These are phyloP conservation scores for Drosophila kanekoi DNA, from an alignment of 2,888 invertebrate genomes.

Conservation along the genomic window DNA sequence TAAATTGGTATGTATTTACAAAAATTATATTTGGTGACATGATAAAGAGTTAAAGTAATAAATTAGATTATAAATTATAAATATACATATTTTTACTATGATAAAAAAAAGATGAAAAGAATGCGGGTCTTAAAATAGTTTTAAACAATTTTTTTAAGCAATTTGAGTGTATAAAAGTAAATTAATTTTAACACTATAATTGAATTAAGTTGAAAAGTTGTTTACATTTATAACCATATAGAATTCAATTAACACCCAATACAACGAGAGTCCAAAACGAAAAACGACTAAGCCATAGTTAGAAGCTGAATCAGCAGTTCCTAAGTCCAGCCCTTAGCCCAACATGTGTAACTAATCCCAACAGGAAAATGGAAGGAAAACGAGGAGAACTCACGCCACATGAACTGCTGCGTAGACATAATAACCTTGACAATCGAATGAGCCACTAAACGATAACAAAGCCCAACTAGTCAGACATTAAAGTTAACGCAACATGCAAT, in stretches of 20 bases:
- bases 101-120: no score
- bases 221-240: no score
- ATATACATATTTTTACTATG: no score
- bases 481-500: conserved; percentile 60
- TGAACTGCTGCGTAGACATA: conserved; percentile 38
- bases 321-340: conserved; percentile 5
- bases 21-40: background rate
- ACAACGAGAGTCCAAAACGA: background rate
- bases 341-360: background rate
- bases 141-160: no score
- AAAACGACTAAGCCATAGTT: background rate
- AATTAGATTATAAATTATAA: no score
- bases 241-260: background rate
- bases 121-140: no score
- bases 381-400: conserved; percentile 23
- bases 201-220: background rate
- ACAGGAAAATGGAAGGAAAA: background rate
- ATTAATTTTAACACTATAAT: no score
- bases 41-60: no score
- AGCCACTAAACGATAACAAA: conserved; percentile 46
- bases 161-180: no score
- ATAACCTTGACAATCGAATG: conserved; percentile 71
- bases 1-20: conserved; percentile 32
- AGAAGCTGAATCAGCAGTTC: conserved; percentile 6
- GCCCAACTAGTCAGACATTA: conserved; percentile 50